phyloP scores from a whole-genome alignment of 1,140 invertebrate species.

The Lerema accius region DNA sequence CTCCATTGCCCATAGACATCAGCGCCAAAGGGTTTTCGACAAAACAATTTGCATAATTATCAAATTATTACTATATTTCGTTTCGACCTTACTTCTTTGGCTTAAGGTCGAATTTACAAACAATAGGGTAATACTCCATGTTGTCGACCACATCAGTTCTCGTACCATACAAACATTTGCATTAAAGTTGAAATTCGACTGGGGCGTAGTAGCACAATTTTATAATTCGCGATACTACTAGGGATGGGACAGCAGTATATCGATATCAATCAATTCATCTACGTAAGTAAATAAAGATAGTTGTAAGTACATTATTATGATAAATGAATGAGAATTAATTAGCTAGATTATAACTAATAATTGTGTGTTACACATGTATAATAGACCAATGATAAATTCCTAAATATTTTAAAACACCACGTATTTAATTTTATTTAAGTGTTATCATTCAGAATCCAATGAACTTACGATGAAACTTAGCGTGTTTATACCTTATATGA shows the following conservation, averaged over 20 bases:
- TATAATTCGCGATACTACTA: constrained; percentile 44
- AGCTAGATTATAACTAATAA: too few relatives aligned
- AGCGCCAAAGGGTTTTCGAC: constrained; percentile 32
- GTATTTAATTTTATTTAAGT: background rate
- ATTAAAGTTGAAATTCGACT: constrained; percentile 46
- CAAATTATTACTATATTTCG: constrained; percentile 17
- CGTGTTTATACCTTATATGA: too few relatives aligned
- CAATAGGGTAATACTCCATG: background rate
- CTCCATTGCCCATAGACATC: constrained; percentile 32
- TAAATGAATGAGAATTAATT: too few relatives aligned
- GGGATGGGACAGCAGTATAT: constrained; percentile 12
- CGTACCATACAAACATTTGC: constrained; percentile 41
- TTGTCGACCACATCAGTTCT: constrained; percentile 17
- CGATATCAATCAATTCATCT: constrained; percentile 32
- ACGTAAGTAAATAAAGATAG: too few relatives aligned
- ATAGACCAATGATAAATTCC: background rate
- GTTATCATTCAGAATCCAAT: too few relatives aligned
- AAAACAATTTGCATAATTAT: constrained; percentile 35
- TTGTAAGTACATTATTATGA: too few relatives aligned
- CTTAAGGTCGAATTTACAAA: constrained; percentile 9
- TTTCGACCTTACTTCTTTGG: background rate
- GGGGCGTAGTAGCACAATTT: constrained; percentile 38
- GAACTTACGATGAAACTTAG: too few relatives aligned
- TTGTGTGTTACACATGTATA: too few relatives aligned
- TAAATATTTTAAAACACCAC: background rate